These are phyloP conservation scores for Phoxinus dragarum DNA, from an alignment of 2,797 vertebrate genomes.

Conservation along the genomic window DNA sequence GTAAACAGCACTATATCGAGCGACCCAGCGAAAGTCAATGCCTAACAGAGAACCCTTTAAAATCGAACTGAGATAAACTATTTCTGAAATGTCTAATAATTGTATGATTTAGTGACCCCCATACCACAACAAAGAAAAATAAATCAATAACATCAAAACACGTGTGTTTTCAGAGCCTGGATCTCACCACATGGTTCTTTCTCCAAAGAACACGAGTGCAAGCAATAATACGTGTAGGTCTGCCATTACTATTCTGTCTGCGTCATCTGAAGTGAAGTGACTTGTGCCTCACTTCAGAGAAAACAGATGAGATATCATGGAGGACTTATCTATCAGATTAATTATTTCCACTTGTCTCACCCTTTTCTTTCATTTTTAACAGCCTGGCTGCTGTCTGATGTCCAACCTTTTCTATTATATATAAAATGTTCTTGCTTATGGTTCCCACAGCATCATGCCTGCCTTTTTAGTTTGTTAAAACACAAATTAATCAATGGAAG, in stretches of 20 bases:
- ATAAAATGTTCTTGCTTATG: not conserved
- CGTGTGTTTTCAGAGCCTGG: not conserved
- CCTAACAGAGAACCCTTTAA: not conserved
- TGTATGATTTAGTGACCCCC: constrained; percentile 13
- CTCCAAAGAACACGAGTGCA: not conserved
- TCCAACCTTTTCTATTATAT: not conserved
- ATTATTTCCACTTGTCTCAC: constrained; percentile 3
- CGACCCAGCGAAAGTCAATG: not conserved
- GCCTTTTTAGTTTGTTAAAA: not conserved
- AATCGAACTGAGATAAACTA: constrained; percentile 21
- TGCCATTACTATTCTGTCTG: not conserved
- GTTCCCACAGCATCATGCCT: not conserved
- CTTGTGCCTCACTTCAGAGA: not conserved
- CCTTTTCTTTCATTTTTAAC: constrained; percentile 12
- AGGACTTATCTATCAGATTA: constrained; percentile 11
- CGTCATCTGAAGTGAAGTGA: not conserved
- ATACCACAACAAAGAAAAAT: not conserved
- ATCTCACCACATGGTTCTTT: constrained; percentile 9
- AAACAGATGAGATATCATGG: not conserved
- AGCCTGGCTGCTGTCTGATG: not conserved
- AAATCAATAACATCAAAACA: constrained; percentile 10
- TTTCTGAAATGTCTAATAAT: constrained; percentile 5
- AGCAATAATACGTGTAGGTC: not conserved
- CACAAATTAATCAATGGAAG: not conserved
- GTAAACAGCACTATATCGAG: constrained; percentile 16